These are phyloP conservation scores for Heterodera filipjevi DNA, from an alignment of 2,888 invertebrate genomes.

Conservation along the genomic window DNA sequence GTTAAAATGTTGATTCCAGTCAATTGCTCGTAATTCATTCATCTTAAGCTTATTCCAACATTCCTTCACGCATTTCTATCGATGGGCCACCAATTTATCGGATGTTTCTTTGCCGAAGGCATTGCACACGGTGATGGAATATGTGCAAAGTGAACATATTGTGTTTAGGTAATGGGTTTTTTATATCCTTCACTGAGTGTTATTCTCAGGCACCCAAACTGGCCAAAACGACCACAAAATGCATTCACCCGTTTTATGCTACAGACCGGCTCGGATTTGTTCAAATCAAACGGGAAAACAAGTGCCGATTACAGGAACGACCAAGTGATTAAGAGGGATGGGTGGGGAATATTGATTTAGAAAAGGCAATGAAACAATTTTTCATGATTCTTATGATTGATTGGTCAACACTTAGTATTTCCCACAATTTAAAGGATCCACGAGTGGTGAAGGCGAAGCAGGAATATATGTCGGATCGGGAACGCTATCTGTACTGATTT, in stretches of 20 bases:
- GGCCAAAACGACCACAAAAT: background rate
- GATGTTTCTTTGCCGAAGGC: slow-evolving; percentile 18
- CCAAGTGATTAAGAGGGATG: background rate
- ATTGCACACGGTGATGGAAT: slow-evolving; percentile 20
- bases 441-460: slow-evolving; percentile 10
- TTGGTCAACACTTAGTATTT: background rate
- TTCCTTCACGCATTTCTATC: slow-evolving; percentile 17
- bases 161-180: background rate
- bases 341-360: background rate
- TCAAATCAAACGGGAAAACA: background rate
- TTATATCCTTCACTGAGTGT: background rate
- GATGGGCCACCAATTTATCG: slow-evolving; percentile 10
- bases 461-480: background rate
- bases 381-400: background rate
- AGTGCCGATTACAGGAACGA: background rate
- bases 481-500: background rate
- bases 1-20: too few species aligned
- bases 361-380: too few species aligned
- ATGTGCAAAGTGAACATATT: slow-evolving; percentile 16
- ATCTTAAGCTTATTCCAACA: slow-evolving; percentile 18
- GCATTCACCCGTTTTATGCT: background rate
- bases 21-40: background rate
- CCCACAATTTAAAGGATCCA: background rate
- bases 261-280: background rate
- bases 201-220: slow-evolving; percentile 1